These are phyloP conservation scores for Drosophila aldrichi DNA, from an alignment of 2,888 invertebrate species.

Conservation along the genomic window DNA sequence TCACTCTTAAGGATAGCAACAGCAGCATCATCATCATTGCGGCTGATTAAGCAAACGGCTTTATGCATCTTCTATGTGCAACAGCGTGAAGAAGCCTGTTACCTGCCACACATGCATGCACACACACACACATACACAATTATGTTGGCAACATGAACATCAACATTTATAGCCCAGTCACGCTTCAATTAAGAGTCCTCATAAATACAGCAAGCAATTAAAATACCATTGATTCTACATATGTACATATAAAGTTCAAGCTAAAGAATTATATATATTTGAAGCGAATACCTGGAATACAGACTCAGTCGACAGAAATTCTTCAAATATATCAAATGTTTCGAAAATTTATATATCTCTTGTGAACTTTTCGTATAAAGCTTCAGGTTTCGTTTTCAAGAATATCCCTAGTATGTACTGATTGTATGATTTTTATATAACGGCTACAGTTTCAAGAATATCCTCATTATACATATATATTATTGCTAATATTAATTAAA, in stretches of 20 bases:
- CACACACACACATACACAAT: slow-evolving; percentile 4
- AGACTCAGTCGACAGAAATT: not conserved
- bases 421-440: not conserved
- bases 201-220: slow-evolving; percentile 23
- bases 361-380: not conserved
- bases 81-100: slow-evolving; percentile 34
- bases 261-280: slow-evolving; percentile 2
- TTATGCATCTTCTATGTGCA: slow-evolving; percentile 1
- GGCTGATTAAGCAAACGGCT: slow-evolving; percentile 27
- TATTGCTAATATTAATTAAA: too few relatives aligned
- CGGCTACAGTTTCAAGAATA: not conserved
- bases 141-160: slow-evolving; percentile 5
- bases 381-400: too few relatives aligned
- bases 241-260: slow-evolving; percentile 1
- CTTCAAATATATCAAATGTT: not conserved
- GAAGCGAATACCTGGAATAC: not conserved
- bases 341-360: not conserved
- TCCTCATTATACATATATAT: not conserved
- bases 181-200: slow-evolving; percentile 12
- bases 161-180: slow-evolving; percentile 15
- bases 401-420: not conserved
- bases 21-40: slow-evolving; percentile 6
- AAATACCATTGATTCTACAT: slow-evolving; percentile 17
- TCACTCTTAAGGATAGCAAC: slow-evolving; percentile 11
- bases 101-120: slow-evolving; percentile 18